Evolutionary conservation across 2,113 vertebrate species (phyloP).

Genomic region (Megaleporinus macrocephalus): DNA sequence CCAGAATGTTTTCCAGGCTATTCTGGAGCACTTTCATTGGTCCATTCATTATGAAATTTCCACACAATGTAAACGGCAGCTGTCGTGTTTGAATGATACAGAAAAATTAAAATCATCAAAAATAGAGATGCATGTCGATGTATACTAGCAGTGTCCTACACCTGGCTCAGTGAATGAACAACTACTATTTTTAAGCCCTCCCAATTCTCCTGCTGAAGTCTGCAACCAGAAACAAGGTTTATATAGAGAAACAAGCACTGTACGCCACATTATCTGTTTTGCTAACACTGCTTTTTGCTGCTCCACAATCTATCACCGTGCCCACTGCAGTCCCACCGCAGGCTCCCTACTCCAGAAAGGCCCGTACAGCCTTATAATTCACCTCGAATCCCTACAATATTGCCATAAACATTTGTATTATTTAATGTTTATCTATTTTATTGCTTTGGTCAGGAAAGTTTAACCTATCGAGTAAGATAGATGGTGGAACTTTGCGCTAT

Average conservation of each 20-base stretch:
- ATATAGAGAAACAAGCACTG: neutral
- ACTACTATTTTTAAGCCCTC: neutral
- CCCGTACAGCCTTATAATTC: constrained; percentile 26
- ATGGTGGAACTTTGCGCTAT: constrained; percentile 27
- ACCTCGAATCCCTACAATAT: constrained; percentile 51
- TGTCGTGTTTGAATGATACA: too few species aligned
- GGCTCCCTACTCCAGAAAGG: constrained; percentile 24
- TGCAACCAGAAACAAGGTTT: neutral
- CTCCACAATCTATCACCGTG: constrained; percentile 51
- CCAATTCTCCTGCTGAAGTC: neutral
- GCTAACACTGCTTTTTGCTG: constrained; percentile 49
- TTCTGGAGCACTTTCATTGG: too few species aligned
- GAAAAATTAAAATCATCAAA: too few species aligned
- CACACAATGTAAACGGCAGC: too few species aligned
- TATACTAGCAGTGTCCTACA: too few species aligned
- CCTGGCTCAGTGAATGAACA: too few species aligned
- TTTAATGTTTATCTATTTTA: constrained; percentile 37
- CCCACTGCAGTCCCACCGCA: constrained; percentile 11
- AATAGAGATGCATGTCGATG: too few species aligned
- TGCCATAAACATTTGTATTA: constrained; percentile 50
- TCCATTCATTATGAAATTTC: too few species aligned
- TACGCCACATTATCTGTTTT: constrained; percentile 33
- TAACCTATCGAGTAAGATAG: constrained; percentile 24
- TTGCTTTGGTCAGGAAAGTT: constrained; percentile 27
- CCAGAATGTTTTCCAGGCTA: too few species aligned